Evolutionary conservation across 2,888 invertebrate genomes (phyloP), one percentile per base, ranked within the genome.

Genomic region (Dicyrtomina minuta): DNA sequence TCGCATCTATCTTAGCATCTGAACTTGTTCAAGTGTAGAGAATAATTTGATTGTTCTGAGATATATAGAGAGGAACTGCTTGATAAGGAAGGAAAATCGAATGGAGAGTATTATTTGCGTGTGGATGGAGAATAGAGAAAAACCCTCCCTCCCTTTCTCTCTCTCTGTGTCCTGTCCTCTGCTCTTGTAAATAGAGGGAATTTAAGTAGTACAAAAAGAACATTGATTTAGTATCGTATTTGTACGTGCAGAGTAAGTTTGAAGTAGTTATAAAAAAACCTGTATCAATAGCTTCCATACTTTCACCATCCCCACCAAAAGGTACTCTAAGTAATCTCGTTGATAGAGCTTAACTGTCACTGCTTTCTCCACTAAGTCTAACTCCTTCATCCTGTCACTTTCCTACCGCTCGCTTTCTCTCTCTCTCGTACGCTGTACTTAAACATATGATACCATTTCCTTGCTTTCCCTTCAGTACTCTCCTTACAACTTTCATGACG

Each of bases 331-430:
- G 33, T 33, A 33, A 33, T 33, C 33, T 33, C 43, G 60, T 60
- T 24, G 60, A 60, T 60, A 60, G 60, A 60, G 60, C 60, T 60
- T 60, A 58, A 64, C 24, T 58, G 26, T 64, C 65, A 69, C 65
- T 56, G 39, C 22, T 33, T 39, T 26, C 46, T 64, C 53, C 44
- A 44, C 59, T 51, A 66, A 59, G 66, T 26, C 56, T 58, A 56
- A 46, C 27, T 46, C 49, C 66, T 66, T 56, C 66, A 65, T 64
- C 66, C 56, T 61, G 61, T 41, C 33, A 66, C 60, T 61, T 56
- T 70, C 66, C 55, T 66, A 58, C 70, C 66, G 59, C 65, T 51
- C 51, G 58, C 69, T 53, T 55, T 56, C 64, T 58, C 65, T 62
- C 60, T 62, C 69, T 64, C 60, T 46, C 56, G 33, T 39, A 44